Conservation (phyloP, 2,113 vertebrate species). For the Scytalopus superciliaris region DNA sequence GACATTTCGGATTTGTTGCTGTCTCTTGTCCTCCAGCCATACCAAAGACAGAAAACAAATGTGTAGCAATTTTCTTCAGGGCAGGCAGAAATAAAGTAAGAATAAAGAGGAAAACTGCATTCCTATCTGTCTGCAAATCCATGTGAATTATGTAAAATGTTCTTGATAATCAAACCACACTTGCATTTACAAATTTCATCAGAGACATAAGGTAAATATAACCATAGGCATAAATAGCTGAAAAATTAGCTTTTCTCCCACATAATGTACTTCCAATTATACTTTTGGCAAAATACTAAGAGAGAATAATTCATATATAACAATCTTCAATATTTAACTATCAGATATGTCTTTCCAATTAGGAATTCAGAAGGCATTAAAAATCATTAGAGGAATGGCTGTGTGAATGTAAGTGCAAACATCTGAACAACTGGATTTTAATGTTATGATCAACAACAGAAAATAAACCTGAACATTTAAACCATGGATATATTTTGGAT, state of each 20-base stretch:
- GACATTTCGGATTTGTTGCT: rapidly evolving
- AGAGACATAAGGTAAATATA: background rate
- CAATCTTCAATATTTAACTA: background rate
- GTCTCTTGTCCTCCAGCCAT: background rate
- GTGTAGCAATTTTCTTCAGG: background rate
- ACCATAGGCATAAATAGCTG: background rate
- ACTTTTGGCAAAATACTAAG: conserved; percentile 6
- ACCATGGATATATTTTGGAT: background rate
- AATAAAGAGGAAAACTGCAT: background rate
- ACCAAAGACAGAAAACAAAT: background rate
- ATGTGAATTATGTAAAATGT: background rate
- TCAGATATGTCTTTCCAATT: conserved; percentile 2
- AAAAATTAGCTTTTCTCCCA: background rate
- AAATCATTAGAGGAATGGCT: background rate
- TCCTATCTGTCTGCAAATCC: background rate
- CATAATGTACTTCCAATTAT: background rate
- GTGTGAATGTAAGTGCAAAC: background rate
- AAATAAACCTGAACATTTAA: background rate
- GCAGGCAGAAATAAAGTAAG: background rate
- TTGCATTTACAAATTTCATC: background rate
- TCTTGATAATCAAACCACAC: background rate
- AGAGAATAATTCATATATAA: background rate
- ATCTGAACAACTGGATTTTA: background rate
- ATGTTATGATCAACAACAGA: background rate
- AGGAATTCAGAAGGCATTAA: conserved; percentile 6